A percentile compares a stretch with the other conserved stretches of the same genome.
These are phyloP conservation scores for Anneissia japonica DNA, from an alignment of 35 echinoderm and acorn worm genomes.

Conservation along the genomic window DNA sequence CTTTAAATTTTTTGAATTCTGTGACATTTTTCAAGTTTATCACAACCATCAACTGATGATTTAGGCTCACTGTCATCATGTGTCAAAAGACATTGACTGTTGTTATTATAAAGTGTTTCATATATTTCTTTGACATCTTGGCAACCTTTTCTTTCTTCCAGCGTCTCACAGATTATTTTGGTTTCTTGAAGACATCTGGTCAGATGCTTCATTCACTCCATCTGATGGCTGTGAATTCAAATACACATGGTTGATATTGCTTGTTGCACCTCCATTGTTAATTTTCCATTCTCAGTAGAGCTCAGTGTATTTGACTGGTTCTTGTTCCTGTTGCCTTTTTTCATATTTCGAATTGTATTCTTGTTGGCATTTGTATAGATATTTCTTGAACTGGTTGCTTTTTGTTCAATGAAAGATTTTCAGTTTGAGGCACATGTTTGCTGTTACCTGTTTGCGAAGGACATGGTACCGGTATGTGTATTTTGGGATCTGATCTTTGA, in stretches of 20 bases:
- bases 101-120: neutral
- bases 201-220: neutral
- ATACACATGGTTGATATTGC: neutral
- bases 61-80: too few relatives aligned
- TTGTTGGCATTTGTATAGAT: neutral
- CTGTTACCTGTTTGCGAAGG: too few relatives aligned
- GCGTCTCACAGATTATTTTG: neutral
- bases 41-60: too few relatives aligned
- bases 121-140: neutral
- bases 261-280: neutral
- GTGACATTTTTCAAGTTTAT: too few relatives aligned
- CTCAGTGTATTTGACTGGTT: neutral
- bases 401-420: neutral
- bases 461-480: too few relatives aligned
- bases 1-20: too few relatives aligned
- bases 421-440: neutral
- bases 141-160: neutral
- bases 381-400: neutral
- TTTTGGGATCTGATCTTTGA: neutral
- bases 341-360: neutral
- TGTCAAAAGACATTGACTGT: neutral
- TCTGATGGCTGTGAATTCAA: neutral
- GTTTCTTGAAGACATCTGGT: neutral
- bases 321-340: neutral
- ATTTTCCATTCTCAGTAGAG: neutral